phyloP scores from a whole-genome alignment of 2,888 invertebrate genomes.

The Tachina grossa region DNA sequence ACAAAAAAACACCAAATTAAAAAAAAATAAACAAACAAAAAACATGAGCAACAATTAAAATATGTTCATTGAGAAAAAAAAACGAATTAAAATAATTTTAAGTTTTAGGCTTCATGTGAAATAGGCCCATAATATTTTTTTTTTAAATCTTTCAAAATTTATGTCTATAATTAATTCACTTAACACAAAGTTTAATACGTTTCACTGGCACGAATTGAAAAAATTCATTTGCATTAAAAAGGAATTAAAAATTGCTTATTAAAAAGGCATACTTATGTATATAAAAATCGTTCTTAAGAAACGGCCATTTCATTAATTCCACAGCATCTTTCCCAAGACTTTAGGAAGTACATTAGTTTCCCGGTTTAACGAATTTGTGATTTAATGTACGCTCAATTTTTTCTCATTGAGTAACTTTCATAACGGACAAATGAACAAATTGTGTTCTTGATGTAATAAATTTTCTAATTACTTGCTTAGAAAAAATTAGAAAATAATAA shows the following conservation, averaged over 20 bases:
- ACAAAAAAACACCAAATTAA: constrained; percentile 18
- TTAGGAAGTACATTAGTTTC: no score
- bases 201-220: background rate
- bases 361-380: no score
- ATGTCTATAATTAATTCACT: background rate
- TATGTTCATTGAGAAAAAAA: background rate
- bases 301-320: no score
- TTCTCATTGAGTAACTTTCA: no score
- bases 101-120: background rate
- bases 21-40: constrained; percentile 26
- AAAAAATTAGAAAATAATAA: background rate
- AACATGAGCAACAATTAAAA: constrained; percentile 27
- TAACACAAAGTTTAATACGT: background rate
- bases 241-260: background rate
- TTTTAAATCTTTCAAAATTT: background rate
- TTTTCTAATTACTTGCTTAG: background rate
- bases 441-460: background rate
- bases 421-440: no score
- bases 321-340: no score
- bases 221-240: background rate
- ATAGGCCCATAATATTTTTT: background rate
- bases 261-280: no score
- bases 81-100: background rate
- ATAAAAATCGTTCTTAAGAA: no score
- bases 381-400: no score